Conservation (phyloP, 2,888 invertebrate species). For the Drosophila buzzatii region DNA sequence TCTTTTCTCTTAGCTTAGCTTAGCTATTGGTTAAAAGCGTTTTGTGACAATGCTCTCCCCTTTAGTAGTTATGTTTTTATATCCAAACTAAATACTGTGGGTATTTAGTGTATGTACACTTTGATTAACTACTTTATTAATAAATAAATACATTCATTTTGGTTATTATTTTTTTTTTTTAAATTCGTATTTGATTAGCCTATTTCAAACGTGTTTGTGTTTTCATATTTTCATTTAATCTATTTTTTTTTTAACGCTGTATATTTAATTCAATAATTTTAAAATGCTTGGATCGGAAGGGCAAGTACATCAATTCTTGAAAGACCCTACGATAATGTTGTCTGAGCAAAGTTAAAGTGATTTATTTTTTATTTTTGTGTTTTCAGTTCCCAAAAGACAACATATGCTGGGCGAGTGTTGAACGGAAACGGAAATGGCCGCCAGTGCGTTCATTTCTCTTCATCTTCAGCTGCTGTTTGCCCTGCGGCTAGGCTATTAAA, state of each 20-base stretch:
- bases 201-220: conserved; percentile 25
- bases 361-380: neutral
- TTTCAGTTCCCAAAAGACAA: neutral
- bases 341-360: neutral
- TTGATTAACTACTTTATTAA: conserved; percentile 5
- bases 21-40: conserved; percentile 73
- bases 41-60: conserved; percentile 72
- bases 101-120: conserved; percentile 16
- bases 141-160: conserved; percentile 29
- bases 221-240: neutral
- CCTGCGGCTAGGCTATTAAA: conserved; percentile 64
- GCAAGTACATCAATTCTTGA: neutral
- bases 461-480: conserved; percentile 21
- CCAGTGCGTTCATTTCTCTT: neutral
- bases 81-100: conserved; percentile 23
- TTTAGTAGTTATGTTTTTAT: conserved; percentile 23
- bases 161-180: conserved; percentile 41
- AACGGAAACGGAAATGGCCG: conserved; percentile 43
- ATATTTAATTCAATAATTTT: conserved; percentile 5
- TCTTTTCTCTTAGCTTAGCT: conserved; percentile 25
- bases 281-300: neutral
- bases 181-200: conserved; percentile 60
- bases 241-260: neutral
- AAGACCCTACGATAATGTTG: neutral
- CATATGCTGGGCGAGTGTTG: conserved; percentile 26